Evolutionary conservation across 2,797 vertebrate genomes (phyloP), one percentile per base, ranked within the genome.

Genomic region (Odontamblyopus rebecca): DNA sequence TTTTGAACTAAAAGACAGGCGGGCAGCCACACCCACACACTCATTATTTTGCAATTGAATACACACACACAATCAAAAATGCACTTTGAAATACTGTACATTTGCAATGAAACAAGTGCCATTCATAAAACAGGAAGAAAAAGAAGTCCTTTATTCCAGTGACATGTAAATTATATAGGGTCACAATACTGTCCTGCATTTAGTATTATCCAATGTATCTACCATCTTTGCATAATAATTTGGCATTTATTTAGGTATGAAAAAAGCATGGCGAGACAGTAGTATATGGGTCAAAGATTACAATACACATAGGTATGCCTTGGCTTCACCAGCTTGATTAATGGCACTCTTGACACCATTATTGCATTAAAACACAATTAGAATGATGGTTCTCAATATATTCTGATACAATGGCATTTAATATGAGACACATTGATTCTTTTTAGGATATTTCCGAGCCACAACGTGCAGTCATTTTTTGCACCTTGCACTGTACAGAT

Each of bases 391-490:
- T 70, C 82, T 84, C 82, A 50, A 74, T 79, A 76, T 79, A 83
- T 79, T 85, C 56, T 76, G 75, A 62, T 75, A 86, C 80, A 73
- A 76, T 76, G 67, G 80, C 70, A 76, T 67, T 63, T 79, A 71
- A 88, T 74, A 85, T 74, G 82, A 51, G 82, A 78, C 73, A 87
- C 71, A 62, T 76, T 73, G 53, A 76, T 81, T 74, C 61, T 85
- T 84, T 76, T 82, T 77, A 71, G 65, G 80, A 85, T 88, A 79
- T 81, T 83, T 88, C 73, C 67, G 78, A 86, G 76, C 77, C 78
- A 84, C 76, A 26, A 65, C 68, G 72, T 84, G 82, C 76, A 83
- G 72, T 81, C 74, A 60, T 71, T 66, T 76, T 79, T 71, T 82
- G 71, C 81, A 86, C 75, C 69, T 57, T 63, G 35, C 67, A 80